Base-by-base conservation (phyloP, 92 coral and sea anemone genomes). In the Phenganax subtilis region DNA sequence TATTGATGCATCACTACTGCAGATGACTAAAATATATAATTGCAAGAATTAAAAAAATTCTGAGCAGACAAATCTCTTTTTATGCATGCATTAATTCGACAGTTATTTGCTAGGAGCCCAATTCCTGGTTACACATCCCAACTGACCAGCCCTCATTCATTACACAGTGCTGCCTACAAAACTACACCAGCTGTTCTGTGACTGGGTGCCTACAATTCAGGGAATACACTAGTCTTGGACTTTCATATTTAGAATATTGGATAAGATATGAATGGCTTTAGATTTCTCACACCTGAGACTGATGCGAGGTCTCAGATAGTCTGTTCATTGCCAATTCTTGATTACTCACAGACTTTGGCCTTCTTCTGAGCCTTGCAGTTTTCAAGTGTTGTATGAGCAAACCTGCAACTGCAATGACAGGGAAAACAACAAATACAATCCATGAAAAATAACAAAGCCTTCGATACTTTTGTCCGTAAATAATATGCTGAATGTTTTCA, bases 321-420 rank as follows among this genome's bases (percentile, higher is more conserved):
- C 83, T 51, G 54, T 79, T 63, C 83, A 64, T 79, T 63, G 83
- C 74, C 72, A 79, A 29, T 7, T 7, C 83, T 54, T 77, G 55
- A 51, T 63, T 67, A 54, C 83, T 79, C 28, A 51, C 1, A 10
- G 83, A 79, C 30, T 55, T 86, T 81, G 91, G 88, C 53, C 81
- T 88, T 16, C 79, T 70, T 9, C 86, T 88, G 64, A 87, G 77
- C 85, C 86, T 89, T 54, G 89, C 97, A 3, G 98, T 94, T 84
- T 94, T 94, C 53, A 94, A 93, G 75, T 92, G 90, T 89, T 94
- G 98, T 6, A 94, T 97, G 81, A 92, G 85, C 60, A 92, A 68
- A 71, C 98, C 98, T 81, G 86, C 78, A 52, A 90, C 6, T 1
- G 88, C 64, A 74, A 90, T 11, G 11, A 92, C 73, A 12, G 98